Base-by-base conservation (phyloP, 1,140 invertebrate genomes). In the Neodiprion pinetum region DNA sequence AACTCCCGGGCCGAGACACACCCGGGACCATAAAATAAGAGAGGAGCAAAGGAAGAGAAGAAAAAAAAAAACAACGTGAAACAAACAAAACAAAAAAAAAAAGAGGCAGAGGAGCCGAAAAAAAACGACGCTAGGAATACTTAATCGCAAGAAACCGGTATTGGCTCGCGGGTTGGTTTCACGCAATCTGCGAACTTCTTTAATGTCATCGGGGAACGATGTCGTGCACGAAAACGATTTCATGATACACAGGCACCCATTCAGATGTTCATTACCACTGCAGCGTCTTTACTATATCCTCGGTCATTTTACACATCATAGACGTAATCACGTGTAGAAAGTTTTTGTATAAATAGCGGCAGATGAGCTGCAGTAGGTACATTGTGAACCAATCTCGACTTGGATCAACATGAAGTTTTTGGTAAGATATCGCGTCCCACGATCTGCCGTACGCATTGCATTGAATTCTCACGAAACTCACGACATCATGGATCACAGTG, bases 21-120 rank as follows among this genome's bases (percentile, higher is more conserved):
- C 28, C 49, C 61, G 74, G 68, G 49, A 11, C 66, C 23, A 28
- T 47, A 49, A 75, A 67, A 67, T 14, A 17, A 61, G 53, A 69
- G 28, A n/a, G 68, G 65, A 70, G 14, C 11, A 21, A 74, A 74
- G 50, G 61, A 69, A 40, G 11, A n/a, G 28, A 23, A 11, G 7
- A 40, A 7, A 72, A 49, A 28, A 28, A 28, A 40, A 12, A 67
- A 61, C 48, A 8, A 17, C 50, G 50, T 70, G 65, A 47, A 74
- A 61, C 28, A 47, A n/a, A 47, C 61, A 23, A 21, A 48, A 67
- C 7, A 48, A 14, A 76, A 73, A 73, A 73, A 8, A 12, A 61
- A 61, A 61, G 9, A 61, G 0, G 53, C 4, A 9, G 53, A 7
- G 11, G n/a, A 40, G 28, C 2, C 28, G n/a, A 61, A 61, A 40